Percentiles rank a stretch among this genome's conserved stretches.
Conservation (phyloP, 2,888 invertebrate species). For the Pseudococcus longispinus region DNA sequence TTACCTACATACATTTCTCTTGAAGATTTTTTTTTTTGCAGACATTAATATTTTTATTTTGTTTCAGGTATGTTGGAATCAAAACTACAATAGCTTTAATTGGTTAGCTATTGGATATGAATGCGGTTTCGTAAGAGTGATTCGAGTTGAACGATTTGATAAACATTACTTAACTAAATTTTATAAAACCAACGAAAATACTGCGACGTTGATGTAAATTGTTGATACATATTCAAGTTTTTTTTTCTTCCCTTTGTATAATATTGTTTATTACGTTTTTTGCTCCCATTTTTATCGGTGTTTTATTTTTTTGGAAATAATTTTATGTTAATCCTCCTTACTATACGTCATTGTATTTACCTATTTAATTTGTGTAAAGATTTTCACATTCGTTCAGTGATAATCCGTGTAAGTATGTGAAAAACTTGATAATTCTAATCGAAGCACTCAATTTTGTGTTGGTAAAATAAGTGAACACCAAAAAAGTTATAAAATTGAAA, state of each 20-base stretch:
- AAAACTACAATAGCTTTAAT: conserved; percentile 58
- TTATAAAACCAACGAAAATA: conserved; percentile 50
- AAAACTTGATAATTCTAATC: background rate
- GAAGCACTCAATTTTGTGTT: background rate
- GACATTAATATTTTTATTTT: background rate
- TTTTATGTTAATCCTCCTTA: background rate
- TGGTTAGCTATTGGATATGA: conserved; percentile 58
- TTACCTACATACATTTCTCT: background rate
- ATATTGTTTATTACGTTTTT: background rate
- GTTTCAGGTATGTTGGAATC: conserved; percentile 58
- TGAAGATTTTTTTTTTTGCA: background rate
- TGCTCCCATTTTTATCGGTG: background rate
- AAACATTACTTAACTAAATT: conserved; percentile 52
- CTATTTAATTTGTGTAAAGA: background rate
- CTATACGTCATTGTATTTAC: background rate
- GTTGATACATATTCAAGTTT: background rate
- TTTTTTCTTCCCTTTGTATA: background rate
- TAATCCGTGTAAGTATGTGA: background rate
- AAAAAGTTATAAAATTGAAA: background rate
- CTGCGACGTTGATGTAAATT: conserved; percentile 38
- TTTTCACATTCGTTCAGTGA: background rate
- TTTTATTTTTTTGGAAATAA: conserved; percentile 5
- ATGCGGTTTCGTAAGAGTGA: conserved; percentile 58
- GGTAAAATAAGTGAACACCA: background rate
- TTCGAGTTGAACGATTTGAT: conserved; percentile 53